Evolutionary conservation across 2,797 vertebrate genomes (phyloP).

Genomic region (Hozukius guyotensis): DNA sequence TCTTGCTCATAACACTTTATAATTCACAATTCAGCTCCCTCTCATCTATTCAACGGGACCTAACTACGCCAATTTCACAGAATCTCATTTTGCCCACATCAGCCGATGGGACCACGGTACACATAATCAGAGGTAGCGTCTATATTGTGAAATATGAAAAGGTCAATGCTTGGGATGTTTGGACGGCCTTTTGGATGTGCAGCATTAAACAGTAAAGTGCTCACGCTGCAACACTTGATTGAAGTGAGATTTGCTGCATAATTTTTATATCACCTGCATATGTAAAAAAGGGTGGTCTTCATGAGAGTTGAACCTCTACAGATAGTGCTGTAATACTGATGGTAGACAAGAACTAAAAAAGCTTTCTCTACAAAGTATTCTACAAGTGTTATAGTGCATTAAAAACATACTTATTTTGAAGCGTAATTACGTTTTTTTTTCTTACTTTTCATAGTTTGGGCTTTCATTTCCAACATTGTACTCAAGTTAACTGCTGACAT

Average conservation of each 20-base stretch:
- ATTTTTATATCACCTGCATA: not conserved
- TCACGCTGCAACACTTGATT: not conserved
- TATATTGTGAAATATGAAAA: conserved; percentile 7
- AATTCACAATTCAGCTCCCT: conserved; percentile 34
- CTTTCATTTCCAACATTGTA: not conserved
- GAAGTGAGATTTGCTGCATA: not conserved
- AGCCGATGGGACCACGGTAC: not conserved
- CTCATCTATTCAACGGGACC: conserved; percentile 14
- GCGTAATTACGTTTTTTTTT: not conserved
- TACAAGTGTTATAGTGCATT: not conserved
- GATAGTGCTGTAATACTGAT: not conserved
- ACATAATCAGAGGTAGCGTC: not conserved
- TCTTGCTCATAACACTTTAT: conserved; percentile 33
- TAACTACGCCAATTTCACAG: conserved; percentile 13
- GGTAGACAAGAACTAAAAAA: not conserved
- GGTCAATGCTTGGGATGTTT: conserved; percentile 7
- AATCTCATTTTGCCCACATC: conserved; percentile 22
- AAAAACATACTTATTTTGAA: not conserved
- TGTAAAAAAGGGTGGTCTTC: not conserved
- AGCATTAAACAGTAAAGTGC: conserved; percentile 1
- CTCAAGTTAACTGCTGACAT: not conserved
- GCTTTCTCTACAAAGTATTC: not conserved
- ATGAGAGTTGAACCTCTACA: not conserved
- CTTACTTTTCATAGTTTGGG: not conserved
- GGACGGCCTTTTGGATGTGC: conserved; percentile 10